Percentiles rank a stretch among this genome's conserved stretches.
These are phyloP conservation scores for Oncorhynchus tshawytscha DNA, from an alignment of 2,113 vertebrate species.

Conservation along the genomic window DNA sequence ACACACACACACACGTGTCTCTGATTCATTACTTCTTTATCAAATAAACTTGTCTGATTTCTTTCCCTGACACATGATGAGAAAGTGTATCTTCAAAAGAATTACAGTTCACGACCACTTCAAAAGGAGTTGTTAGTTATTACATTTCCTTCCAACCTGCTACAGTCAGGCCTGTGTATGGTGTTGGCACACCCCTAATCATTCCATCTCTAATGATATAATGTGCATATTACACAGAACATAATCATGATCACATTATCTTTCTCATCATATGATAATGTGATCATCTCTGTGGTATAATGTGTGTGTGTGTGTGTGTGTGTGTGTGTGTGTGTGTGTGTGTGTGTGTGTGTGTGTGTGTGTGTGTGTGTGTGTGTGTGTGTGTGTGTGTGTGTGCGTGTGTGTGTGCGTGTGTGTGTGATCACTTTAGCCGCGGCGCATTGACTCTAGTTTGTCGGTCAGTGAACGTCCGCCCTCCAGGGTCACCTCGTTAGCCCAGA, in stretches of 20 bases:
- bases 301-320: too few species aligned
- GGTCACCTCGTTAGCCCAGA: not conserved
- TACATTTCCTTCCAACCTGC: not conserved
- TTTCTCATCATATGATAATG: not conserved
- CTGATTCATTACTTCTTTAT: too few species aligned
- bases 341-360: too few species aligned
- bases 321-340: too few species aligned
- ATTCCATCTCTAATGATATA: not conserved
- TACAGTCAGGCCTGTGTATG: not conserved
- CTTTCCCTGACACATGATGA: not conserved
- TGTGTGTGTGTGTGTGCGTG: too few species aligned
- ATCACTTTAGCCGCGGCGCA: not conserved
- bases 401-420: too few species aligned
- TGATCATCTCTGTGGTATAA: not conserved
- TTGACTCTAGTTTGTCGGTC: not conserved
- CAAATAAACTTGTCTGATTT: not conserved
- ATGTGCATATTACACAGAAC: not conserved
- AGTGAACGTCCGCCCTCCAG: not conserved
- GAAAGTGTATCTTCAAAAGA: not conserved
- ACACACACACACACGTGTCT: too few species aligned
- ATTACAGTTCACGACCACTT: not conserved
- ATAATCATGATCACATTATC: not conserved
- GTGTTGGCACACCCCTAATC: not conserved
- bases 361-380: not conserved
- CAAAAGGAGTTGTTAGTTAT: not conserved